Evolutionary conservation across 2,888 invertebrate species (phyloP), one percentile per base, ranked within the genome.

Genomic region (Acronicta leporina): DNA sequence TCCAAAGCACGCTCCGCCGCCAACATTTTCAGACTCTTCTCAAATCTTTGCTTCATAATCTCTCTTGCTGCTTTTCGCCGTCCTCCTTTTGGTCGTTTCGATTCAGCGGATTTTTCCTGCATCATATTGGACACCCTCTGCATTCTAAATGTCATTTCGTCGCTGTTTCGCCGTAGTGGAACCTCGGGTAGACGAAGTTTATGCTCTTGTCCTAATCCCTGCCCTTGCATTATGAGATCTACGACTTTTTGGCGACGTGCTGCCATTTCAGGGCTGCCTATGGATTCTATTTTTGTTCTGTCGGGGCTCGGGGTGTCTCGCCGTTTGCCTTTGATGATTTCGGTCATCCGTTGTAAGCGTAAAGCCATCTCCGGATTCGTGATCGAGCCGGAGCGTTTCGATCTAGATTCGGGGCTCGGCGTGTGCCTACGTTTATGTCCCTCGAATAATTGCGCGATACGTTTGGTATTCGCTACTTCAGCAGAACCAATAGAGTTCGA

Each of bases 11-110:
- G 96, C 87, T 97, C 97, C 3, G 96, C 96, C 80, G 97, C 97
- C 79, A 98, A 91, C 97, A 98, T 97, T 89, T 97, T 97, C 91
- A 98, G 95, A 87, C 97, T 98, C 91, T 97, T 97, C 89, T 98
- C 97, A 83, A 97, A 97, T 77, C 97, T 96, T 46, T 97, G 97
- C 81, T 96, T 96, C 90, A 96, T 96, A 81, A 96, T 96, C 76
- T 97, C 96, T 68, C 92, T 77, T 1, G 92, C 92, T 0, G 92
- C 90, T 50, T 88, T 89, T 35, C 92, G 73, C 27, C 89, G 81
- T 0, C 91, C 86, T 11, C 70, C 78, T 57, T 88, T 90, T 0
- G 87, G 84, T 2, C 85, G 79, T 60, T 85, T 88, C 13, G 85
- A 85, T 42, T 89, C 89, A 0, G 94, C 97, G 95, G 73, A 94